Evolutionary conservation across 1,140 invertebrate genomes (phyloP).

Genomic region (Zaprionus taronus): DNA sequence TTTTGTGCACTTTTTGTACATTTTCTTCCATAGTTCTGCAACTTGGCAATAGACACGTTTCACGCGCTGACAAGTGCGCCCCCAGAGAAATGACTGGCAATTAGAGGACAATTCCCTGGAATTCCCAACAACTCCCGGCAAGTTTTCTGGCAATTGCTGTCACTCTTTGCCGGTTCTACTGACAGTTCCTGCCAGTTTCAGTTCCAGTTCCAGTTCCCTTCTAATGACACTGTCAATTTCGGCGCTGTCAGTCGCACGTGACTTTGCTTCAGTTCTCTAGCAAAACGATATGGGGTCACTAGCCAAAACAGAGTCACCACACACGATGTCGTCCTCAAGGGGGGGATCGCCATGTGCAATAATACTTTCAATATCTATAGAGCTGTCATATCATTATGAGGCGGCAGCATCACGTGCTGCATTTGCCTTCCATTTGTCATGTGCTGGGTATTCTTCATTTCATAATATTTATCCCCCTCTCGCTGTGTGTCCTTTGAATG

Average conservation of each 20-base stretch:
- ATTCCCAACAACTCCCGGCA: constrained; percentile 30
- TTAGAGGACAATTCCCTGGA: constrained; percentile 56
- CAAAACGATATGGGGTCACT: not conserved
- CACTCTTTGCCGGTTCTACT: constrained; percentile 18
- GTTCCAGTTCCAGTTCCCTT: not conserved
- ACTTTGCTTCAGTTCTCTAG: constrained; percentile 53
- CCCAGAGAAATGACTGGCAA: constrained; percentile 71
- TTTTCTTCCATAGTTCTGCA: constrained; percentile 27
- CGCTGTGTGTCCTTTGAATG: constrained; percentile 45
- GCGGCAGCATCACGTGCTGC: constrained; percentile 71
- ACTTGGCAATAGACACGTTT: constrained; percentile 67
- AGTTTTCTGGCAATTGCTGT: constrained; percentile 41
- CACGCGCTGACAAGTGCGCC: constrained; percentile 63
- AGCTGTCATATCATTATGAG: constrained; percentile 60
- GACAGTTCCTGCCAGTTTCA: constrained; percentile 48
- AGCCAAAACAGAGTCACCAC: constrained; percentile 8
- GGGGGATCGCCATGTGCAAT: constrained; percentile 6
- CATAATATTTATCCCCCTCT: constrained; percentile 32
- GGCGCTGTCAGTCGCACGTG: constrained; percentile 71
- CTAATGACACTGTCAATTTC: constrained; percentile 56
- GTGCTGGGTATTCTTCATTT: not conserved
- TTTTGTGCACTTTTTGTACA: not conserved
- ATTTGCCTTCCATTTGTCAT: constrained; percentile 69
- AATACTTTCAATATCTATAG: constrained; percentile 53
- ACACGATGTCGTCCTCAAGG: constrained; percentile 18